phyloP scores from a whole-genome alignment of 2,888 invertebrate genomes.

The Cryptocephalus moraei region DNA sequence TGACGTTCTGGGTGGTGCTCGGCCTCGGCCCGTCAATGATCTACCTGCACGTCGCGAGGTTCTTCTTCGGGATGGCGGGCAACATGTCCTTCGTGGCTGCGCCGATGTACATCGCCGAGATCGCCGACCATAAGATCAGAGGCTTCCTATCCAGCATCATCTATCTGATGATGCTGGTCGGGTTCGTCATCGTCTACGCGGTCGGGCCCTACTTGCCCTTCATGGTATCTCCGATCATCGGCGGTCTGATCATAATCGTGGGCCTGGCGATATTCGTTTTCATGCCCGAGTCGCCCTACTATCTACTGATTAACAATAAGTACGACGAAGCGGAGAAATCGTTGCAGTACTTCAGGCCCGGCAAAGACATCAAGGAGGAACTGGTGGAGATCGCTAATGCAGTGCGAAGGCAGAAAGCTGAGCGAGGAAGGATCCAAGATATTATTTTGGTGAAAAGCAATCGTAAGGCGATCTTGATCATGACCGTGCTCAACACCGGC shows the following conservation, averaged over 20 bases:
- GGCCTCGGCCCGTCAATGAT: slow-evolving; percentile 22
- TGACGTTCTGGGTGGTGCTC: slow-evolving; percentile 31
- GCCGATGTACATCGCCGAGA: slow-evolving; percentile 36
- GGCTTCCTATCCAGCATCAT: slow-evolving; percentile 31
- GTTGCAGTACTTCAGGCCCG: slow-evolving; percentile 24
- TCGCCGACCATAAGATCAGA: slow-evolving; percentile 31
- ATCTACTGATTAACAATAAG: slow-evolving; percentile 25
- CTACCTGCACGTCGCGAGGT: slow-evolving; percentile 27
- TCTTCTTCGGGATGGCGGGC: slow-evolving; percentile 16
- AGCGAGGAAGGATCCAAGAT: slow-evolving; percentile 30
- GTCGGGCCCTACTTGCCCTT: slow-evolving; percentile 31
- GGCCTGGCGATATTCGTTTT: slow-evolving; percentile 31
- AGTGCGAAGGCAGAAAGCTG: slow-evolving; percentile 29
- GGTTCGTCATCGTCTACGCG: slow-evolving; percentile 29
- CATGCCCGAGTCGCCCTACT: slow-evolving; percentile 37
- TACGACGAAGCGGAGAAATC: slow-evolving; percentile 26
- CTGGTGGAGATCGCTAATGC: slow-evolving; percentile 29
- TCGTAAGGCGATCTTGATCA: slow-evolving; percentile 31
- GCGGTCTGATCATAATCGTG: slow-evolving; percentile 22
- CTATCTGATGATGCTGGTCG: slow-evolving; percentile 31
- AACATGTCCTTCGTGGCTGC: slow-evolving; percentile 32
- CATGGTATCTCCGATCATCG: slow-evolving; percentile 28
- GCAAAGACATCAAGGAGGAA: slow-evolving; percentile 26
- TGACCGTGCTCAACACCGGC: slow-evolving; percentile 31
- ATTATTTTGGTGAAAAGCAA: slow-evolving; percentile 30